phyloP scores from a whole-genome alignment of 2,888 invertebrate genomes.

The Eledona agricola region DNA sequence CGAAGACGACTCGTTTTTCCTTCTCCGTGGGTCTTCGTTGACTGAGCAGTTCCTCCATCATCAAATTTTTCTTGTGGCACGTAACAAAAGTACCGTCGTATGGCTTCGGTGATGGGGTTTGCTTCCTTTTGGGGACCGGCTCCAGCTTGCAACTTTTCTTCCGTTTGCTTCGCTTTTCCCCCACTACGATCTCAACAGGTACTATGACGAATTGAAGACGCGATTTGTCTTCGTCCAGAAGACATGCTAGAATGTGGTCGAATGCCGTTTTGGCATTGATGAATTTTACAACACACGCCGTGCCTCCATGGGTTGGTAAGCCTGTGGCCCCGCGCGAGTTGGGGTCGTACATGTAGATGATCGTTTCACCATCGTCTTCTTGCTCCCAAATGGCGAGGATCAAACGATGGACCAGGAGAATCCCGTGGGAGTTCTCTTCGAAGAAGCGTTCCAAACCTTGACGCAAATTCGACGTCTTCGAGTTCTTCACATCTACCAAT shows the following conservation, averaged over 20 bases:
- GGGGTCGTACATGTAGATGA: conserved; percentile 71
- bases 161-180: conserved; percentile 37
- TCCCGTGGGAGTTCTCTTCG: conserved; percentile 65
- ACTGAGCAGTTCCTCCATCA: conserved; percentile 51
- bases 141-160: conserved; percentile 35
- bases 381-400: conserved; percentile 67
- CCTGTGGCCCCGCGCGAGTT: conserved; percentile 62
- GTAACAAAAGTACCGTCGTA: no score
- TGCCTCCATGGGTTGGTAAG: conserved; percentile 63
- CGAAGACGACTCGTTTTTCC: conserved; percentile 59
- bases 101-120: no score
- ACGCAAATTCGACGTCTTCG: conserved; percentile 57
- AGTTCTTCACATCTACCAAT: conserved; percentile 63
- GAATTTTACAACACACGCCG: conserved; percentile 66
- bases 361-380: conserved; percentile 62
- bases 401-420: conserved; percentile 62
- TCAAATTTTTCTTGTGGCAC: conserved; percentile 37
- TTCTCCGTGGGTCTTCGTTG: conserved; percentile 50
- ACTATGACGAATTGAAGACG: conserved; percentile 59
- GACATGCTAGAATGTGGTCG: conserved; percentile 66
- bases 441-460: conserved; percentile 58
- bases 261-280: conserved; percentile 64
- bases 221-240: conserved; percentile 58
- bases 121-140: conserved; percentile 36
- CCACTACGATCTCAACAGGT: conserved; percentile 58